These are phyloP conservation scores for Cheracebus regulus DNA, from an alignment of 2,797 vertebrate species.

Conservation along the genomic window DNA sequence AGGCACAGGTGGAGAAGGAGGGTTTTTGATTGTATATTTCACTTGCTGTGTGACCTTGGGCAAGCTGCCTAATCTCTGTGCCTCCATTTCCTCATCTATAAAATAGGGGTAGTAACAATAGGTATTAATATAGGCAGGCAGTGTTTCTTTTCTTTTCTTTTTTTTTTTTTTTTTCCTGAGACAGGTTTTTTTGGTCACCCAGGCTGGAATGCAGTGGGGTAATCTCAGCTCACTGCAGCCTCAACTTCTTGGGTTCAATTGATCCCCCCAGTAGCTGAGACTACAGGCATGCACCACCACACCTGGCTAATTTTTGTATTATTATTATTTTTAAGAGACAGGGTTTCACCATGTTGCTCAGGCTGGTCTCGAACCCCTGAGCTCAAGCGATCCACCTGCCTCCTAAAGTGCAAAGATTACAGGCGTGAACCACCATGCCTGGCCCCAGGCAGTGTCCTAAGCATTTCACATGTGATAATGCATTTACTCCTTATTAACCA, in stretches of 20 bases:
- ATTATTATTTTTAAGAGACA: background rate
- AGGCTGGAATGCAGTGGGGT: background rate
- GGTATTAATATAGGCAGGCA: background rate
- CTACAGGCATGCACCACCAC: background rate
- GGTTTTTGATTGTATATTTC: background rate
- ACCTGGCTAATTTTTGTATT: background rate
- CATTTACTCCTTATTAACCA: background rate
- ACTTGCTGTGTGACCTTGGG: background rate
- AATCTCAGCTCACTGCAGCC: background rate
- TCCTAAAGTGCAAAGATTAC: background rate
- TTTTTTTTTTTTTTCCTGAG: too few species aligned
- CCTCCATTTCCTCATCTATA: background rate
- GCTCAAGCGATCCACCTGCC: background rate
- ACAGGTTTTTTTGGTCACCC: too few species aligned
- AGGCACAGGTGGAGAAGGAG: background rate
- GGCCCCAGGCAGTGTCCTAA: background rate
- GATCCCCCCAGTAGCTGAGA: background rate
- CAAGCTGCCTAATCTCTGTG: background rate
- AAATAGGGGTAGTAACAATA: background rate
- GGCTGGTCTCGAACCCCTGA: background rate
- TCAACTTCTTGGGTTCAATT: background rate
- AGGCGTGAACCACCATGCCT: background rate
- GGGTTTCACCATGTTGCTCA: background rate
- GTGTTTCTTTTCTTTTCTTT: background rate
- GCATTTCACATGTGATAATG: background rate